Base-by-base conservation (phyloP, 2,113 vertebrate species). In the Hydropotes inermis region DNA sequence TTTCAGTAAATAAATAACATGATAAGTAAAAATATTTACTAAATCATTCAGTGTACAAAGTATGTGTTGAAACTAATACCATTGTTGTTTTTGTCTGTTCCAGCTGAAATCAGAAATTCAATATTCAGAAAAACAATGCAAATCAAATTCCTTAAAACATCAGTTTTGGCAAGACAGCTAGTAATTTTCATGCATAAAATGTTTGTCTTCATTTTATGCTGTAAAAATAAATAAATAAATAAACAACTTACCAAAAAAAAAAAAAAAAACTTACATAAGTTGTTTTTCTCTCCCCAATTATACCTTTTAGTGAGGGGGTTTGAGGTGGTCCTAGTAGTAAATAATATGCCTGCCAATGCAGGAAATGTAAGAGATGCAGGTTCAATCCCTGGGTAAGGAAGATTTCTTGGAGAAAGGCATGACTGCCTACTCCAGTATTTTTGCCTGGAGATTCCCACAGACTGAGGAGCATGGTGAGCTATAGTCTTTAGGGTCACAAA, bases 51-150 rank as follows among this genome's bases (percentile, higher is more conserved):
- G 87, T 95, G 47, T 8, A 50, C 67, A 60, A 96, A 91, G 12
- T 88, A 60, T 36, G 17, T 91, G 47, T 78, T 97, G 90, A 91
- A 97, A 67, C 5, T 81, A 93, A 96, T 81, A 10, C 28, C 3
- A 58, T 17, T 86, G 39, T 76, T 4, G 25, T 93, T 94, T 91
- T 57, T 64, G 6, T 45, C 19, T 96, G 39, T 27, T 58, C 33
- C 94, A 79, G 85, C 23, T 97, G 91, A 95, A 95, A 89, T 97
- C 28, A 96, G 45, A 96, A 98, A 45, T 45, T 79, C 21, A 94
- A 81, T 27, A 28, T 96, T 97, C 33, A 89, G 15, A 89, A 7
- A 64, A 88, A 47, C 15, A 54, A 58, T 91, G 91, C 90, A 95
- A 97, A 93, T 85, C 93, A 43, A 95, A 92, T 21, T 85, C 7